Percentiles rank a stretch among this genome's conserved stretches.
Evolutionary conservation across 2,888 invertebrate species (phyloP).

Genomic region (Caprella mutica): DNA sequence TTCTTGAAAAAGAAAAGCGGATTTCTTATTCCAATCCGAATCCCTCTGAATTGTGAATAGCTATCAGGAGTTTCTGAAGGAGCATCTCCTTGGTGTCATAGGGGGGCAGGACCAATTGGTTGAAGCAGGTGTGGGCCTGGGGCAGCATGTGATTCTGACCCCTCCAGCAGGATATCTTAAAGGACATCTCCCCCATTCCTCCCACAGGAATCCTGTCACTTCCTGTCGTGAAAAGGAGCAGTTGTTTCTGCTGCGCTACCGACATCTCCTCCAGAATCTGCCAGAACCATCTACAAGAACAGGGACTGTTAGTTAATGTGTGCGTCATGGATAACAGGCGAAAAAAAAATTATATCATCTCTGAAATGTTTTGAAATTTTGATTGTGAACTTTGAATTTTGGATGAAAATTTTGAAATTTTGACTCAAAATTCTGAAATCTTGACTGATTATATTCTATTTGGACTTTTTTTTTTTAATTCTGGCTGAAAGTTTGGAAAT

Average conservation of each 20-base stretch:
- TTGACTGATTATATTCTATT: too few species aligned
- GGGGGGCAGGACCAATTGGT: slow-evolving; percentile 51
- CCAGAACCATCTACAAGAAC: slow-evolving; percentile 48
- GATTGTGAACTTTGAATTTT: too few species aligned
- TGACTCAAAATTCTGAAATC: too few species aligned
- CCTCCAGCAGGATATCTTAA: slow-evolving; percentile 45
- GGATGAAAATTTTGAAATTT: too few species aligned
- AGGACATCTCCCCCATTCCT: slow-evolving; percentile 52
- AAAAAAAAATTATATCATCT: neutral
- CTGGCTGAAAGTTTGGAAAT: too few species aligned
- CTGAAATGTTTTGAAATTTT: too few species aligned
- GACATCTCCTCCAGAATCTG: slow-evolving; percentile 46
- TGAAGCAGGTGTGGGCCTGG: slow-evolving; percentile 53
- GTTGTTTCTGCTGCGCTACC: slow-evolving; percentile 47
- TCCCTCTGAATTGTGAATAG: slow-evolving; percentile 51
- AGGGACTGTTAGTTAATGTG: neutral
- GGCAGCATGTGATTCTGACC: slow-evolving; percentile 43
- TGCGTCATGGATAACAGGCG: neutral
- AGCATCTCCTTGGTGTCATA: slow-evolving; percentile 46
- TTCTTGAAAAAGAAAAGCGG: too few species aligned
- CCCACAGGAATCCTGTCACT: slow-evolving; percentile 52
- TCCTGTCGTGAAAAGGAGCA: slow-evolving; percentile 50
- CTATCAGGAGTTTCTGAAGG: slow-evolving; percentile 47
- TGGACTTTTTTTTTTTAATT: too few species aligned
- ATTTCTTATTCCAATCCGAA: slow-evolving; percentile 49